phyloP scores from a whole-genome alignment of 2,797 vertebrate species.

The Micropoecilia bifurca region DNA sequence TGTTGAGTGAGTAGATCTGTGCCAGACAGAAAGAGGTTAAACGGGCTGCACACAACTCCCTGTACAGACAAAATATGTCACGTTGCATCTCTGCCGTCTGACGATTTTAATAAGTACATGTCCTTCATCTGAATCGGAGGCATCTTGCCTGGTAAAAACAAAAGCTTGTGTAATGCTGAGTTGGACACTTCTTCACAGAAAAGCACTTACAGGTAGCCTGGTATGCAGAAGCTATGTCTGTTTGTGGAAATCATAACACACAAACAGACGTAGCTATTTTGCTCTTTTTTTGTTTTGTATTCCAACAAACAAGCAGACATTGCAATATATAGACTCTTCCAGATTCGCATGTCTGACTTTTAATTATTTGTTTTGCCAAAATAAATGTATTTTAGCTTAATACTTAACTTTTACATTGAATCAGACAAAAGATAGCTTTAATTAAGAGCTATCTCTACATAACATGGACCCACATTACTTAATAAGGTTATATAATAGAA shows the following conservation, averaged over 20 bases:
- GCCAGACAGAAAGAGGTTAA: slow-evolving; percentile 2
- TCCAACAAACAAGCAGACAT: not conserved
- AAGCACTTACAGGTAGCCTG: not conserved
- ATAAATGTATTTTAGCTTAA: not conserved
- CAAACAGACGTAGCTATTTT: not conserved
- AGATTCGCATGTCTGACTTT: not conserved
- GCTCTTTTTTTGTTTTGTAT: not conserved
- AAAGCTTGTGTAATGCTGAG: slow-evolving; percentile 29
- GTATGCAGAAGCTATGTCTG: not conserved
- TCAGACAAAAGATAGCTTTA: not conserved
- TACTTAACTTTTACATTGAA: not conserved
- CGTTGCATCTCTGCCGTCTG: not conserved
- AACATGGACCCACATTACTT: not conserved
- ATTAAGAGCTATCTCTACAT: not conserved
- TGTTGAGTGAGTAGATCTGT: not conserved
- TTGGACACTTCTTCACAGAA: slow-evolving; percentile 5
- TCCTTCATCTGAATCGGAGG: not conserved
- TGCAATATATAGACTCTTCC: not conserved
- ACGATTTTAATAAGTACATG: slow-evolving; percentile 12
- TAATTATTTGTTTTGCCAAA: not conserved
- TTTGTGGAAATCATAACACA: not conserved
- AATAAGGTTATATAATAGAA: not conserved
- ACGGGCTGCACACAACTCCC: not conserved
- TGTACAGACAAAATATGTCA: slow-evolving; percentile 4
- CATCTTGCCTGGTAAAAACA: slow-evolving; percentile 12